Conservation (phyloP, 1,140 invertebrate genomes). For the Achroia grisella region DNA sequence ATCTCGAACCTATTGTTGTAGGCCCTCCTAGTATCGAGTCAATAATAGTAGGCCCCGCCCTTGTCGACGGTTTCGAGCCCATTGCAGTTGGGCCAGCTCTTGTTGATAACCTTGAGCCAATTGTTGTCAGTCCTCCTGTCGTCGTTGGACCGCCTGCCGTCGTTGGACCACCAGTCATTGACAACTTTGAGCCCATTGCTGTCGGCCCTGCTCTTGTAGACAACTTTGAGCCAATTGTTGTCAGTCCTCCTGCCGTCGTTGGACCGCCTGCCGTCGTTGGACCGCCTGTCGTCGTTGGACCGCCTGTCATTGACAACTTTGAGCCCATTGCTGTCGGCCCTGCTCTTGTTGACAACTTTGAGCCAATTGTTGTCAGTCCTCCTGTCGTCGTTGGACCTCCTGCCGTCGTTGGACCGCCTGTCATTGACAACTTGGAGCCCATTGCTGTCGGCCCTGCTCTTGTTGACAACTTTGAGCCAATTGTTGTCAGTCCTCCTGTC, state of each 20-base stretch:
- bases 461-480: slow-evolving; percentile 10
- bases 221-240: slow-evolving; percentile 3
- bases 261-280: slow-evolving; percentile 3
- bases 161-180: slow-evolving; percentile 7
- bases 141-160: not conserved
- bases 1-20: not conserved
- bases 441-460: slow-evolving; percentile 21
- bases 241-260: slow-evolving; percentile 4
- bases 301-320: slow-evolving; percentile 3
- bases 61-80: slow-evolving; percentile 3
- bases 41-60: too few relatives aligned
- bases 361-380: not conserved
- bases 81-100: slow-evolving; percentile 1
- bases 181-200: slow-evolving; percentile 5
- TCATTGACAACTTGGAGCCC: slow-evolving; percentile 4
- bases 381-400: slow-evolving; percentile 6
- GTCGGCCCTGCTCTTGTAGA: not conserved
- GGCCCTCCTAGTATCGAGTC: not conserved
- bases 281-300: slow-evolving; percentile 3
- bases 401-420: slow-evolving; percentile 8
- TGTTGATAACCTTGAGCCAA: not conserved
- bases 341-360: slow-evolving; percentile 17
- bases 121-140: not conserved
- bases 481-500: slow-evolving; percentile 8
- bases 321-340: slow-evolving; percentile 17